These are phyloP conservation scores for Halocynthia aurantium DNA, from an alignment of 23 tunicate species.

Conservation along the genomic window DNA sequence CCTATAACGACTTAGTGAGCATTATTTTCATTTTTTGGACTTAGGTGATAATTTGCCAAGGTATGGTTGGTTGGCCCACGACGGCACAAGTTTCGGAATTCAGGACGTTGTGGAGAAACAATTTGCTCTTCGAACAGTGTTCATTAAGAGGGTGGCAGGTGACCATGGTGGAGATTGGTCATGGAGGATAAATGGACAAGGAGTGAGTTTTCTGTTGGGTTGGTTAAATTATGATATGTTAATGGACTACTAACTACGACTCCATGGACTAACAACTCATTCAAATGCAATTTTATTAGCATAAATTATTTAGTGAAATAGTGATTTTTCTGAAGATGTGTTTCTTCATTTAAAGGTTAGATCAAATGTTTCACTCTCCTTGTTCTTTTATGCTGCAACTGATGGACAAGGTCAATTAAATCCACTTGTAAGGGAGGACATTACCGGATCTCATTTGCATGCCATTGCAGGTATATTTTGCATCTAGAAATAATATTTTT, in stretches of 20 bases:
- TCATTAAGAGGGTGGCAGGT: constrained; percentile 78
- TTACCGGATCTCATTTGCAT: constrained; percentile 19
- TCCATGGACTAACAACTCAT: background rate
- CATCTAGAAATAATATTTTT: too few relatives aligned
- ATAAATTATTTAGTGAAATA: background rate
- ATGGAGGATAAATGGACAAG: constrained; percentile 68
- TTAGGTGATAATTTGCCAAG: constrained; percentile 62
- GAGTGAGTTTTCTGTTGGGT: background rate
- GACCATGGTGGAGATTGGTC: constrained; percentile 99
- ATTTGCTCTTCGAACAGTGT: constrained; percentile 60
- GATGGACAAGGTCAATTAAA: constrained; percentile 68
- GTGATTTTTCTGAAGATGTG: background rate
- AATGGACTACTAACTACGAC: too few relatives aligned
- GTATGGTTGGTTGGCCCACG: constrained; percentile 96
- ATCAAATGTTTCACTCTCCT: constrained; percentile 28
- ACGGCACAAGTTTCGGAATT: constrained; percentile 87
- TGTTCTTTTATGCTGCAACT: constrained; percentile 92
- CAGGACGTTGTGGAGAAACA: constrained; percentile 83
- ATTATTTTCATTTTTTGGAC: background rate
- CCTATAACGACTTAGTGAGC: background rate
- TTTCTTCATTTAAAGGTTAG: background rate
- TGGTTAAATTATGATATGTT: too few relatives aligned
- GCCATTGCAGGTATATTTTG: constrained; percentile 36
- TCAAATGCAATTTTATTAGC: background rate
- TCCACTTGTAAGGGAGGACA: constrained; percentile 4